Base-by-base conservation (phyloP, 2,888 invertebrate species). In the Agapostemon virescens region DNA sequence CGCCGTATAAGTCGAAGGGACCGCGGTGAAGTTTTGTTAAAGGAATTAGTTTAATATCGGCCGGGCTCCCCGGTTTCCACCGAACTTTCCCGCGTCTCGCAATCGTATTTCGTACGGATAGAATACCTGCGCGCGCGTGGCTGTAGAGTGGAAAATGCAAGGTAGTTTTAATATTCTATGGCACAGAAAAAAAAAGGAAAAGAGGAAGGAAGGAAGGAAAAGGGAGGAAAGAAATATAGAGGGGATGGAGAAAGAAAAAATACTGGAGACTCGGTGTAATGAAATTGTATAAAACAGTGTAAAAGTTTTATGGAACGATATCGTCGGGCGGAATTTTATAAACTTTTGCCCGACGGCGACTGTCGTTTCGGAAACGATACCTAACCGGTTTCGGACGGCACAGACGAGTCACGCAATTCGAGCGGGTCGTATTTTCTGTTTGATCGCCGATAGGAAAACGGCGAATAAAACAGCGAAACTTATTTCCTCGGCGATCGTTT, bases 11-110 rank as follows among this genome's bases (percentile, higher is more conserved):
- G 71, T 38, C 20, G 20, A 30, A 26, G 40, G 49, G 69, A 61
- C 70, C 26, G 38, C n/a, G 7, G 26, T 6, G n/a, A 68, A 68
- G 20, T 42, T 64, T 63, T 69, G 17, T 63, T 66, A 42, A 52
- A 55, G 64, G 64, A 76, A 76, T 71, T 69, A 63, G 55, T 36
- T 67, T 61, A 71, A 42, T 55, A 58, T 77, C 67, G 45, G 67
- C 45, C 38, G 55, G 40, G 33, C 13, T 66, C 20, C 36, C 17
- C n/a, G 26, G 26, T 36, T 17, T 13, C n/a, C 52, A 36, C 26
- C 52, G 15, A 45, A 58, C 52, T 76, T 71, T 76, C 71, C 26
- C 38, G 55, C 55, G 40, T 52, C 23, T 55, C 23, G 42, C 40
- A 42, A 49, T 42, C 30, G 42, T 66, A 66, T 42, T 52, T 74